A percentile compares a stretch with the other conserved stretches of the same genome.
Evolutionary conservation across 2,113 vertebrate species (phyloP).

Genomic region (Phoxinus phoxinus): DNA sequence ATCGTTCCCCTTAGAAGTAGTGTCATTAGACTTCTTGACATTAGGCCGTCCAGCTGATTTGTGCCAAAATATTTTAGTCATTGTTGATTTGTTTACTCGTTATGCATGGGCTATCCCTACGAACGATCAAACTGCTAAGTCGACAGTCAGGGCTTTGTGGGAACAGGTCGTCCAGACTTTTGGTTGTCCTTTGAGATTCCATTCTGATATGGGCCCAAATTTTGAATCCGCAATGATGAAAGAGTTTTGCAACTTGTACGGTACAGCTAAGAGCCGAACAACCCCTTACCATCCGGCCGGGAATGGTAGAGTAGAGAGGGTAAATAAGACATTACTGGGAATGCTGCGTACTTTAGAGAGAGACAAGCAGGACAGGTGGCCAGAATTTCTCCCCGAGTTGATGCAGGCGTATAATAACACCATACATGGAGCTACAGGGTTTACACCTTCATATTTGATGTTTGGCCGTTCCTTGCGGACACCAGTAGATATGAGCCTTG

Average conservation of each 20-base stretch:
- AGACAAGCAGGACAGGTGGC: slow-evolving; percentile 22
- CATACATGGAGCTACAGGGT: neutral
- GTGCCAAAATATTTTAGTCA: neutral
- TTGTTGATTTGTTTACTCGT: neutral
- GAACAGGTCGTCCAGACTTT: neutral
- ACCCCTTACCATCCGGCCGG: slow-evolving; percentile 12
- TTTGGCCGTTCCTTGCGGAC: neutral
- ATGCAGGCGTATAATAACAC: neutral
- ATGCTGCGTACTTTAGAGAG: slow-evolving; percentile 21
- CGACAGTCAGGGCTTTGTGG: neutral
- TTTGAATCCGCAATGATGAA: neutral
- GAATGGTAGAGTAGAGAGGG: slow-evolving; percentile 16
- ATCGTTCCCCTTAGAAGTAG: neutral
- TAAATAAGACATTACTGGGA: slow-evolving; percentile 5
- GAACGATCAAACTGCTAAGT: neutral
- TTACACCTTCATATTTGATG: neutral
- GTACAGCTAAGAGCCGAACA: neutral
- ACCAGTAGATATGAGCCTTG: neutral
- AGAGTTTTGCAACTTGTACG: neutral
- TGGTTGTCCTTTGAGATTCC: neutral
- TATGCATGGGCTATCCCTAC: neutral
- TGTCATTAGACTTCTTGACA: neutral
- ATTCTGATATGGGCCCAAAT: neutral
- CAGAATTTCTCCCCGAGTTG: slow-evolving; percentile 7
- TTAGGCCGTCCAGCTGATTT: neutral